Base-by-base conservation (phyloP, 1,140 invertebrate species). In the Schmidtea mediterranea region DNA sequence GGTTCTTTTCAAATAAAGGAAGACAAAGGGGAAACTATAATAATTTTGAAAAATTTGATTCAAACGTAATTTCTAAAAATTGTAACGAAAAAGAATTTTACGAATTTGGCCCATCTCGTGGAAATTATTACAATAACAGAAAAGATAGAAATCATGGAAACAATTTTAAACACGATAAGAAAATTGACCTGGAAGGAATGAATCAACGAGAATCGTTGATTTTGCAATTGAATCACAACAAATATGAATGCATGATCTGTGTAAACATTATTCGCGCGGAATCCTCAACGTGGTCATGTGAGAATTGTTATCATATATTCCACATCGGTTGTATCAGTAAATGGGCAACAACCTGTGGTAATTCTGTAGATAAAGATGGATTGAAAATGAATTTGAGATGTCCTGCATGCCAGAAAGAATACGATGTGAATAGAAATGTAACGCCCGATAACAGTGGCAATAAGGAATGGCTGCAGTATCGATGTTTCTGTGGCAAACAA, bases 221-320 rank as follows among this genome's bases (percentile, higher is more conserved):
- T 19, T 76, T 82, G 13, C 78, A 82, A 57, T 62, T 90, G 19
- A 75, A 75, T 49, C 72, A 72, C 43, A 75, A 77, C 1, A 71
- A 69, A 0, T 69, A 86, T 43, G 86, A 92, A 61, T 95, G 87
- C 59, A 70, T 89, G 54, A 81, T 94, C 1, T 95, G 87, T 58
- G 87, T 79, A 61, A 82, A 86, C 41, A 54, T 54, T 5, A 76
- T 92, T 23, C 73, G 75, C 51, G 74, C 78, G 50, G 71, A 70
- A 24, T 75, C 84, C 55, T 66, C 74, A 9, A 75, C 83, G 23
- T 95, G 87, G 87, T 79, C 75, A 13, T 95, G 87, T 62, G 57
- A 66, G 36, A 80, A 78, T 53, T 13, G 87, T 57, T 89, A 75
- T 65, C 79, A 90, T 59, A 77, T 89, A 24, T 53, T 86, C 48